phyloP scores from a whole-genome alignment of 2,113 vertebrate species.

The Heloderma charlesbogerti region DNA sequence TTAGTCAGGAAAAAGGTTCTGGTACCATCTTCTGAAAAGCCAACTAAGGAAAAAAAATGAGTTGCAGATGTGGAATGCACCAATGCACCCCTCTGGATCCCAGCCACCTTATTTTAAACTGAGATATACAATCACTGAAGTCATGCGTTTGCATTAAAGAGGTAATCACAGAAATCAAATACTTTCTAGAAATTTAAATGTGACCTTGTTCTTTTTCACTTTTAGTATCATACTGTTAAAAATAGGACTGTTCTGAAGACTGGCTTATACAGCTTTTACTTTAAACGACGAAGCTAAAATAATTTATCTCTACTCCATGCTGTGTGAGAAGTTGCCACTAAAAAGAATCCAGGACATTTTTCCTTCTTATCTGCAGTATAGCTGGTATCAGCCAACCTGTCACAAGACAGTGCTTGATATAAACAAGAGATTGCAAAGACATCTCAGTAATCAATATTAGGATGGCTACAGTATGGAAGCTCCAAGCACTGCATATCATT shows the following conservation, averaged over 20 bases:
- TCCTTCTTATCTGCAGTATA: conserved; percentile 92
- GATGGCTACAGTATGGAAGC: conserved; percentile 96
- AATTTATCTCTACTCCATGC: conserved; percentile 75
- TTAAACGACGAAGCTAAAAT: conserved; percentile 70
- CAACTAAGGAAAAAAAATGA: neutral
- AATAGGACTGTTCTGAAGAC: conserved; percentile 47
- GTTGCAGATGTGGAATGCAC: neutral
- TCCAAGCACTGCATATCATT: conserved; percentile 94
- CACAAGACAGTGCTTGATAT: conserved; percentile 99
- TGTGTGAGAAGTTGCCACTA: conserved; percentile 79
- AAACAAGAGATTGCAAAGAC: conserved; percentile 99
- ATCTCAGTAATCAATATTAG: conserved; percentile 99
- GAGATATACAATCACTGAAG: conserved; percentile 45
- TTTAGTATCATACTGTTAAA: conserved; percentile 50
- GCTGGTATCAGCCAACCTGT: conserved; percentile 97
- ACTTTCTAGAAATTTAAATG: conserved; percentile 51
- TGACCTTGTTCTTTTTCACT: conserved; percentile 66
- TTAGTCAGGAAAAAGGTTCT: neutral
- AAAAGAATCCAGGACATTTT: conserved; percentile 87
- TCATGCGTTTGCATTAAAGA: conserved; percentile 62
- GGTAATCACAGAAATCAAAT: conserved; percentile 36
- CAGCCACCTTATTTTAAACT: conserved; percentile 11
- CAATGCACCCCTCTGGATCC: neutral
- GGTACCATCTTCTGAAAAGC: neutral
- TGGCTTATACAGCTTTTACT: conserved; percentile 62